Evolutionary conservation across 1,140 invertebrate species (phyloP), one percentile per base, ranked within the genome.

Genomic region (Sipha flava): DNA sequence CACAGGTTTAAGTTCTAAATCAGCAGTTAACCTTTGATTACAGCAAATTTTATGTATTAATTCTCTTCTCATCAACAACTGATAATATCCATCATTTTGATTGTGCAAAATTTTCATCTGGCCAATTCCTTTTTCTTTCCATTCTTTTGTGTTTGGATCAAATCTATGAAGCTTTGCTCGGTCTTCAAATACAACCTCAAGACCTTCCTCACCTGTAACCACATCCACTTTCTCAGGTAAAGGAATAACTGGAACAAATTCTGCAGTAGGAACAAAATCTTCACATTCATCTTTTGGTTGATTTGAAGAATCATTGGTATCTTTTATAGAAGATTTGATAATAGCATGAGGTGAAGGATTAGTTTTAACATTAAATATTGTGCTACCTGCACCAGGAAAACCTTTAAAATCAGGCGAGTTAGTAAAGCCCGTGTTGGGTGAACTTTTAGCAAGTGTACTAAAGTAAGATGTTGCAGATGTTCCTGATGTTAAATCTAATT

Each of bases 71-170:
- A 97, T 97, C 1, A 95, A 85, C 9, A 95, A 86, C 52, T 91
- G 90, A 54, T 94, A 85, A 84, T 92, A 93, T 12, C 88, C 88
- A 3, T 87, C 91, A 34, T 87, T 84, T 26, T 87, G 89, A 82
- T 95, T 90, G 80, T 89, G 90, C 3, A 97, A 86, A 52, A 98
- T 89, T 86, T 96, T 97, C 0, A 97, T 90, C 81, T 91, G 90
- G 16, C 94, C 94, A 49, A 93, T 85, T 0, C 94, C 95, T 40
- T 93, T 87, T 83, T 96, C 94, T 84, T 96, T 96, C 94, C 94
- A 97, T 84, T 94, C 88, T 84, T 91, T 91, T 52, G 85, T 85
- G 7, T 87, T 83, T 80, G 83, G 84, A 84, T 90, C 89, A 83
- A 89, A 94, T 26, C 92, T 88, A 82, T 91, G 89, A 7, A 96